Conservation (phyloP, 2,888 invertebrate genomes). For the Adelphocoris suturalis region DNA sequence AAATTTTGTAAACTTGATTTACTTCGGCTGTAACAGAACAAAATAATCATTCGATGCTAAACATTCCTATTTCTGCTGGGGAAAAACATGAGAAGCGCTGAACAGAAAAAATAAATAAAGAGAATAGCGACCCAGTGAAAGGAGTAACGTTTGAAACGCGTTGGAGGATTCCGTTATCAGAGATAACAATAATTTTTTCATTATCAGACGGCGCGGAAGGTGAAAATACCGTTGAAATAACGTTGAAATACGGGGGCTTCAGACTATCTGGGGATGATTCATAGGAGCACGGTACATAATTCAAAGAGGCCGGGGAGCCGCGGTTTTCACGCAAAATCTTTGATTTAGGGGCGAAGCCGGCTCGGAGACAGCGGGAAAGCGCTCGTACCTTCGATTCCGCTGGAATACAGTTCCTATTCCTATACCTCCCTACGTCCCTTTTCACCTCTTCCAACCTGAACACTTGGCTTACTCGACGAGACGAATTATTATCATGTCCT, state of each 20-base stretch:
- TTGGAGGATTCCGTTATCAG: slow-evolving; percentile 37
- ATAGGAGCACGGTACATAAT: slow-evolving; percentile 61
- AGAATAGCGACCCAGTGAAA: neutral
- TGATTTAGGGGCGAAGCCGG: slow-evolving; percentile 66
- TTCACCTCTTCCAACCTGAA: neutral
- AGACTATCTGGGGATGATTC: slow-evolving; percentile 62
- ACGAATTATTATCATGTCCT: slow-evolving; percentile 26
- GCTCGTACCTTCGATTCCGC: slow-evolving; percentile 48
- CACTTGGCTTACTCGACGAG: neutral
- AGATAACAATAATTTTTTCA: slow-evolving; percentile 65
- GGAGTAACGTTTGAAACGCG: neutral
- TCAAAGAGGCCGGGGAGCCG: slow-evolving; percentile 50
- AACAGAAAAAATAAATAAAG: neutral
- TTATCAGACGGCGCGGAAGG: slow-evolving; percentile 51
- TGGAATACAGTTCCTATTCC: slow-evolving; percentile 49
- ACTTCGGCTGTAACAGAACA: too few relatives aligned
- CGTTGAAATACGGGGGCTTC: slow-evolving; percentile 57
- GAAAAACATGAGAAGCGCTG: too few relatives aligned
- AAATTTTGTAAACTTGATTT: too few relatives aligned
- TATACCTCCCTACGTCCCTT: neutral
- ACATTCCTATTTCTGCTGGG: too few relatives aligned
- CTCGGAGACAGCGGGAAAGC: slow-evolving; percentile 30
- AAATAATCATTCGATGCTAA: too few relatives aligned
- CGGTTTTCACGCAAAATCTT: slow-evolving; percentile 70
- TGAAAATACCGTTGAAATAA: slow-evolving; percentile 58